These are phyloP conservation scores for Rhinogobio ventralis DNA, from an alignment of 2,797 vertebrate species.

Conservation along the genomic window DNA sequence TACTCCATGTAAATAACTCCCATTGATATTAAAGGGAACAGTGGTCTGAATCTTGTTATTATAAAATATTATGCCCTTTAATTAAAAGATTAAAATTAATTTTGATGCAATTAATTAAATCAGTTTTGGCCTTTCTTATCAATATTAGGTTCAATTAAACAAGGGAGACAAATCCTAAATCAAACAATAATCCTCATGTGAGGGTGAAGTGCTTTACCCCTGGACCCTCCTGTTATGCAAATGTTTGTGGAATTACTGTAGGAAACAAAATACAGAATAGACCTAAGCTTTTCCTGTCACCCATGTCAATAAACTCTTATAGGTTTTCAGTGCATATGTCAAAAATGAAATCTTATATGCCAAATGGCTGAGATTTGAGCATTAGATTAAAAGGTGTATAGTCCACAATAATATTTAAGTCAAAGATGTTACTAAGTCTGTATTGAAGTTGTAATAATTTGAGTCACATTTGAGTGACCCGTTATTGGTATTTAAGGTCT, in stretches of 20 bases:
- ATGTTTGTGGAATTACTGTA: background rate
- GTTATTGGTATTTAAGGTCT: too few relatives aligned
- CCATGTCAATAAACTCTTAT: background rate
- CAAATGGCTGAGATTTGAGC: background rate
- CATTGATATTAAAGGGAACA: background rate
- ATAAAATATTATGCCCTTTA: background rate
- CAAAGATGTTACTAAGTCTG: too few relatives aligned
- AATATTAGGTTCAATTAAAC: background rate
- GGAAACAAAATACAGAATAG: background rate
- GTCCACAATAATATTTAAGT: too few relatives aligned
- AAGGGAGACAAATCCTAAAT: background rate
- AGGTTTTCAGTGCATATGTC: background rate
- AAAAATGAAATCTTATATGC: background rate
- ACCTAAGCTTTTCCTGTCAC: background rate
- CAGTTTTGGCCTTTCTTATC: background rate
- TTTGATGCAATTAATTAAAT: constrained; percentile 27
- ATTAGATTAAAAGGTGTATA: too few relatives aligned
- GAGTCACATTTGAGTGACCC: too few relatives aligned
- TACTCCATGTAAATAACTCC: too few relatives aligned
- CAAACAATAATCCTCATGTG: background rate
- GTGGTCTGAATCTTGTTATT: background rate
- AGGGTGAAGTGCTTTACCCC: background rate
- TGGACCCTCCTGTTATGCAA: background rate
- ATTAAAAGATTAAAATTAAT: constrained; percentile 41
- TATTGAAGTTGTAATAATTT: too few relatives aligned